Base-by-base conservation (phyloP, 2,888 invertebrate species). In the Atherix ibis region DNA sequence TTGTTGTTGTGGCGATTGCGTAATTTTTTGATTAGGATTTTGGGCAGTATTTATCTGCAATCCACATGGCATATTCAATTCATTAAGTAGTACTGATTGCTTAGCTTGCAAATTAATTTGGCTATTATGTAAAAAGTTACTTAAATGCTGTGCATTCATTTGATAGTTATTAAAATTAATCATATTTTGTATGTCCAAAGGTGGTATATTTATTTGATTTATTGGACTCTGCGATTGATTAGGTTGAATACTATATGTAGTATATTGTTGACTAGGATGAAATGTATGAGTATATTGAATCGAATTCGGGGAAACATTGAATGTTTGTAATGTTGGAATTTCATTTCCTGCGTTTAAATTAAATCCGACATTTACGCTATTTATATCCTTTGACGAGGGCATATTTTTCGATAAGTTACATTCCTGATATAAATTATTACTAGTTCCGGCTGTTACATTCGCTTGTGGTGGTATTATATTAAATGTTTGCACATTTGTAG, bases 21-120 rank as follows among this genome's bases (percentile, higher is more conserved):
- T 12, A 9, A 17, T 3, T n/a, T 25, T 12, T 10, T 6, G n/a
- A 13, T n/a, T 5, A 29, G 14, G 13, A 17, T 35, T 31, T 12
- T 29, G 27, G 26, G 26, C 24, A 10, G 29, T 19, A 28, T 36
- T 36, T 4, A 36, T n/a, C 27, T 31, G 36, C 12, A 30, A 14
- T 10, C 27, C 27, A 25, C 31, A 35, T n/a, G 36, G 27, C 24
- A 33, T 16, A 22, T 13, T 26, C 24, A 31, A 29, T 28, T 41
- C 38, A 18, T 36, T 36, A 13, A 38, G 25, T 8, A 44, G 18
- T 12, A 42, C 38, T 4, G 43, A 39, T 31, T 40, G 40, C 26
- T 44, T 42, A 13, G 40, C 42, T 32, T 40, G 42, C n/a, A 44
- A 39, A 36, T 44, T 44, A 10, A 44, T 41, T 36, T 40, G 40